Conservation (phyloP, 2,113 vertebrate species). For the Nyctibius bracteatus region DNA sequence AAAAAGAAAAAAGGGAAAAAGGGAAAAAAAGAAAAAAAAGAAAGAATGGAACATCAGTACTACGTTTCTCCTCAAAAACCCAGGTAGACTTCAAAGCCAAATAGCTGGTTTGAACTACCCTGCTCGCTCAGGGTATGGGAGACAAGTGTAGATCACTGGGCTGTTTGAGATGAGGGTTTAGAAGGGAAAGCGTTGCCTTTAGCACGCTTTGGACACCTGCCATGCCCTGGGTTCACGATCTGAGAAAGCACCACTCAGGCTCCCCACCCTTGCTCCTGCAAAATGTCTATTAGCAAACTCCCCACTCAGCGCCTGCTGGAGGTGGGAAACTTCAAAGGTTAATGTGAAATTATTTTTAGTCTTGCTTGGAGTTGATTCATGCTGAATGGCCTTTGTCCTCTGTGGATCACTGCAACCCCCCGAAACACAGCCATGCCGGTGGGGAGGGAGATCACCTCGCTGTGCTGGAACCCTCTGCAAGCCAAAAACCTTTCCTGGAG, state of each 20-base stretch:
- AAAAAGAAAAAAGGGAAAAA: not conserved
- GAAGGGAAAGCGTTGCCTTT: not conserved
- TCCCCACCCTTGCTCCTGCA: not conserved
- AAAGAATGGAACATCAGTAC: not conserved
- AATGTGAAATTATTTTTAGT: not conserved
- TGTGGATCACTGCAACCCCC: fast-evolving
- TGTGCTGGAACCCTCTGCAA: not conserved
- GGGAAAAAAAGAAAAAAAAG: too few relatives aligned
- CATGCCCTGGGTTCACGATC: not conserved
- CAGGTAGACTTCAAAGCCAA: not conserved
- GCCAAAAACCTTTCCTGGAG: not conserved
- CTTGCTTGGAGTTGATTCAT: not conserved
- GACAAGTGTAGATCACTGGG: not conserved
- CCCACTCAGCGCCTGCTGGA: not conserved
- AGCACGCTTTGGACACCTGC: not conserved
- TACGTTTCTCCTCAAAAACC: not conserved
- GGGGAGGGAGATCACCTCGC: fast-evolving
- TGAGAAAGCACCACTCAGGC: not conserved
- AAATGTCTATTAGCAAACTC: not conserved
- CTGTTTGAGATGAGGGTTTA: not conserved
- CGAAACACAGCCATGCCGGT: fast-evolving
- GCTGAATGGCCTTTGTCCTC: not conserved
- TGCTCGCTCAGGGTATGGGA: not conserved
- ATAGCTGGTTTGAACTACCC: not conserved
- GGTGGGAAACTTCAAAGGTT: not conserved